These are phyloP conservation scores for Marronus borbonicus DNA, from an alignment of 2,888 invertebrate species.

Conservation along the genomic window DNA sequence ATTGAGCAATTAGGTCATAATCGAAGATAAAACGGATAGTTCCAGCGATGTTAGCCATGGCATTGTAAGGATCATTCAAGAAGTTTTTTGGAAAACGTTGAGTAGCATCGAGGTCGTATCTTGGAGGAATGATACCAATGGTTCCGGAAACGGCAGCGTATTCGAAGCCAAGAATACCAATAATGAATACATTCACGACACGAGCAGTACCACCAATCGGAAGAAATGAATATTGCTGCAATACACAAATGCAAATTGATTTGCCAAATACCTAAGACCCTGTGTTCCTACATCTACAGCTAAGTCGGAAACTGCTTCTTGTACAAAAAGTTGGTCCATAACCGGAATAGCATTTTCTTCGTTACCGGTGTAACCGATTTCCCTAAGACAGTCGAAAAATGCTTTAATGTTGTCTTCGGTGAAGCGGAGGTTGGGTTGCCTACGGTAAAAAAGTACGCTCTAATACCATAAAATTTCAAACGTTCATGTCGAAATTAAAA, in stretches of 20 bases:
- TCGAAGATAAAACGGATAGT: conserved; percentile 12
- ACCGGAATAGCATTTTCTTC: not conserved
- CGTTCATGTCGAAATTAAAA: not conserved
- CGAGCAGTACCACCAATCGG: not conserved
- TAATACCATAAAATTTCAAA: not conserved
- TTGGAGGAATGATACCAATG: conserved; percentile 45
- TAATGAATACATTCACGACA: not conserved
- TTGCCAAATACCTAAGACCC: not conserved
- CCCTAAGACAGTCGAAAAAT: not conserved
- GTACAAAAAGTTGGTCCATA: not conserved
- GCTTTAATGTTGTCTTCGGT: not conserved
- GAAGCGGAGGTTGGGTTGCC: too few species aligned
- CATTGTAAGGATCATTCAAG: conserved; percentile 3
- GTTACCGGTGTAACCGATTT: not conserved
- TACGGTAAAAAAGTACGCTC: not conserved
- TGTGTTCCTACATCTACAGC: not conserved
- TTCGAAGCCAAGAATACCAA: conserved; percentile 13
- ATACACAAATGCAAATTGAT: not conserved
- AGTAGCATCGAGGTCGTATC: conserved; percentile 27
- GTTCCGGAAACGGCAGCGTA: not conserved
- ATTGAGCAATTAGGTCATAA: not conserved
- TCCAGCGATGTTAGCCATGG: not conserved
- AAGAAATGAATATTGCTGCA: not conserved
- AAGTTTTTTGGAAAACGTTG: conserved; percentile 20
- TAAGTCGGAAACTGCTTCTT: not conserved